Percentiles rank a stretch among this genome's conserved stretches.
Conservation (phyloP, 2,113 vertebrate genomes). For the Antechinus flavipes region DNA sequence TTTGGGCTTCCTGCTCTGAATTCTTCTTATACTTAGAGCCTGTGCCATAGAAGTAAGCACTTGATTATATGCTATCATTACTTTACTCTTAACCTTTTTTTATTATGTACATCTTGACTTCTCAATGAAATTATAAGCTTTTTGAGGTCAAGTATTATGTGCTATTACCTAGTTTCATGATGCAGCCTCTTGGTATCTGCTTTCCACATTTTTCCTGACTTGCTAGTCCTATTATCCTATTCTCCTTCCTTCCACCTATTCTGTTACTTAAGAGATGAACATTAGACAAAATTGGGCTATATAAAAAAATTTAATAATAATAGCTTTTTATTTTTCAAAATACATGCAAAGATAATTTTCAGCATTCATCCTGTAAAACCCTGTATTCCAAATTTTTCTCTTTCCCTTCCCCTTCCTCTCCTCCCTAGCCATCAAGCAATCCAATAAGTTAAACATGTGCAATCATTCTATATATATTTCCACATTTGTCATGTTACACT, state of each 20-base stretch:
- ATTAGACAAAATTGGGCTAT: background rate
- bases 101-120: background rate
- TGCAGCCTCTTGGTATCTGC: background rate
- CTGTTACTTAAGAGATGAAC: background rate
- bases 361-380: too few relatives aligned
- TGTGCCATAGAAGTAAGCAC: constrained; percentile 22
- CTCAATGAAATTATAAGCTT: background rate
- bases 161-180: background rate
- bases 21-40: background rate
- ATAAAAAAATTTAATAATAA: too few relatives aligned
- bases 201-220: background rate
- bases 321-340: too few relatives aligned
- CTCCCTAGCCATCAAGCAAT: too few relatives aligned
- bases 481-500: too few relatives aligned
- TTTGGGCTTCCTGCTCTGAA: background rate
- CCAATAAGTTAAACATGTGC: too few relatives aligned
- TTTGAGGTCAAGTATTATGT: background rate
- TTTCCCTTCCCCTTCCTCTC: too few relatives aligned
- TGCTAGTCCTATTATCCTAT: background rate
- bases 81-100: constrained; percentile 39
- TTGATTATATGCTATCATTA: constrained; percentile 24
- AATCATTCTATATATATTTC: too few relatives aligned
- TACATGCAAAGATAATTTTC: too few relatives aligned
- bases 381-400: too few relatives aligned
- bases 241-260: background rate